Conservation (phyloP, 2,797 vertebrate species). For the Hypotaenidia philippensis region DNA sequence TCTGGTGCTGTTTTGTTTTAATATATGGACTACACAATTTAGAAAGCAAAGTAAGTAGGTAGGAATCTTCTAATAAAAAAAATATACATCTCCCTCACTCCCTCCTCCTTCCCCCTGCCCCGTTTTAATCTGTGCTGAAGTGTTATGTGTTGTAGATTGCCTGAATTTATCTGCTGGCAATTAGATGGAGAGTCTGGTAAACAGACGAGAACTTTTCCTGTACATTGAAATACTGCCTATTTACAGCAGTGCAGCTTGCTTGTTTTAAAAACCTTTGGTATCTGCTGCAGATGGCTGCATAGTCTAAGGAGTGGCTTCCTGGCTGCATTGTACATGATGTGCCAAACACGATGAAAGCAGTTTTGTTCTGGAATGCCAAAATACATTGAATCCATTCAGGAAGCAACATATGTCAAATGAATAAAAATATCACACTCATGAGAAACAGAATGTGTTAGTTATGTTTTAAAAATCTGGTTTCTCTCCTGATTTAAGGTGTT, state of each 20-base stretch:
- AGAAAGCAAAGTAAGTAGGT: not conserved
- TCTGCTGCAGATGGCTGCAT: slow-evolving; percentile 59
- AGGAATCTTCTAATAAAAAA: not conserved
- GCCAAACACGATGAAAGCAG: slow-evolving; percentile 36
- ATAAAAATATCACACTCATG: slow-evolving; percentile 28
- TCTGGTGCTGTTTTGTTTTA: not conserved
- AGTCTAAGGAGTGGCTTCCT: slow-evolving; percentile 69
- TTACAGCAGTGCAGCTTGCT: slow-evolving; percentile 23
- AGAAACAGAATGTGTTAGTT: not conserved
- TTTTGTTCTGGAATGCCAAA: slow-evolving; percentile 58
- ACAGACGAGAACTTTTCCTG: not conserved
- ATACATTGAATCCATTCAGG: slow-evolving; percentile 48
- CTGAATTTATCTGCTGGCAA: not conserved
- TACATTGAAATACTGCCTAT: not conserved
- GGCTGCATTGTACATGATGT: slow-evolving; percentile 47
- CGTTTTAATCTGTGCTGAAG: not conserved
- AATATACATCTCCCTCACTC: too few relatives aligned
- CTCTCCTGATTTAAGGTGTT: not conserved
- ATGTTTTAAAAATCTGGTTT: not conserved
- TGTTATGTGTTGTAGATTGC: not conserved
- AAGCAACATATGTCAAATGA: slow-evolving; percentile 54
- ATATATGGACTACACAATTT: not conserved
- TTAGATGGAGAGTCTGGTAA: not conserved
- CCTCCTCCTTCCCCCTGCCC: too few relatives aligned
- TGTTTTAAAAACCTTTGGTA: slow-evolving; percentile 37